Evolutionary conservation across 1,140 invertebrate genomes (phyloP).

Genomic region (Brachionus angularis): DNA sequence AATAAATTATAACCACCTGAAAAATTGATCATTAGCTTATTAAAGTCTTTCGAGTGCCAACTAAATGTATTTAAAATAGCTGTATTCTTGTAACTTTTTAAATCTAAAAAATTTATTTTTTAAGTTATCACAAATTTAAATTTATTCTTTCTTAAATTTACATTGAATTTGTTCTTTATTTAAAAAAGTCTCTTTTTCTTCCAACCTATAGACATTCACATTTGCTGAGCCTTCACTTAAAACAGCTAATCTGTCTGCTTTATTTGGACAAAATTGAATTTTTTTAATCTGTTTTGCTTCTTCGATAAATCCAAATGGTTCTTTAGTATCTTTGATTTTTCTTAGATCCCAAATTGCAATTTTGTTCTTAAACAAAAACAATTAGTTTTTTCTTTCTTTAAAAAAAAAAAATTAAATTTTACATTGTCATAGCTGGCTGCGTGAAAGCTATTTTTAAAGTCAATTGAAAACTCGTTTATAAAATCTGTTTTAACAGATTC

Average conservation of each 20-base stretch:
- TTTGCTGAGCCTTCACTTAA: constrained; percentile 5
- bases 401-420: background rate
- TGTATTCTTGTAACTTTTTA: background rate
- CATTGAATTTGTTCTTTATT: constrained; percentile 30
- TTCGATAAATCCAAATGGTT: constrained; percentile 37
- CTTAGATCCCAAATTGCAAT: constrained; percentile 35
- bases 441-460: background rate
- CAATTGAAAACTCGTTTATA: constrained; percentile 16
- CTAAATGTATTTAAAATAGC: constrained; percentile 6
- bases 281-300: constrained; percentile 25
- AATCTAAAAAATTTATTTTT: background rate
- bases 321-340: background rate
- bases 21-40: constrained; percentile 26
- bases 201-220: constrained; percentile 16
- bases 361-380: constrained; percentile 11
- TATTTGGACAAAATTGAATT: constrained; percentile 37
- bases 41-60: constrained; percentile 33
- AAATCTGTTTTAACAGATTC: background rate
- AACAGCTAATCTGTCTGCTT: constrained; percentile 12
- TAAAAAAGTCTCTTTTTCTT: background rate
- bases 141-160: background rate
- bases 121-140: background rate
- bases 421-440: constrained; percentile 18
- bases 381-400: background rate
- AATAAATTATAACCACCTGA: background rate